These are phyloP conservation scores for Ectemnius continuus DNA, from an alignment of 2,888 invertebrate species.

Conservation along the genomic window DNA sequence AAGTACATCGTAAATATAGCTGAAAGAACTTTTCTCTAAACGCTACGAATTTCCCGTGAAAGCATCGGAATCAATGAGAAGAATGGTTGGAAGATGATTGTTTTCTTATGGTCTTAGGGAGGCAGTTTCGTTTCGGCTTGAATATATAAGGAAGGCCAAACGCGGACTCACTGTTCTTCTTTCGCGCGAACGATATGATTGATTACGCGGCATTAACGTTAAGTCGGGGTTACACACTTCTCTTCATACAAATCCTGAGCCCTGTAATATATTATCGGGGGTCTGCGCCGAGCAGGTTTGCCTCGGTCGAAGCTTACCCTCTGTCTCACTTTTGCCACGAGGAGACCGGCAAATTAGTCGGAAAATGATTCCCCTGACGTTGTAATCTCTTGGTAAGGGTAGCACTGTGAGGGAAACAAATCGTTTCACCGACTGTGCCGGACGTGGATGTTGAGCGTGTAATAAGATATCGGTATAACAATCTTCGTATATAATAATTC, in stretches of 20 bases:
- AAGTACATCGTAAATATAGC: neutral
- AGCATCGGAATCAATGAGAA: neutral
- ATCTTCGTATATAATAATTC: too few relatives aligned
- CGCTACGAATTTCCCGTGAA: neutral
- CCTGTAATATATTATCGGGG: slow-evolving; percentile 74
- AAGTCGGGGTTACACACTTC: slow-evolving; percentile 76
- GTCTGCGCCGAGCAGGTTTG: slow-evolving; percentile 73
- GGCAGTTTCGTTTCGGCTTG: neutral
- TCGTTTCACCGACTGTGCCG: slow-evolving; percentile 26
- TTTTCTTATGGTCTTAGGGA: slow-evolving; percentile 10
- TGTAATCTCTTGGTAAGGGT: slow-evolving; percentile 44
- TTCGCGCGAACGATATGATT: slow-evolving; percentile 67
- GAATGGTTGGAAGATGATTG: slow-evolving; percentile 18
- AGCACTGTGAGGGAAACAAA: slow-evolving; percentile 41
- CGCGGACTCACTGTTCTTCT: slow-evolving; percentile 54
- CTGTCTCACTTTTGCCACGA: slow-evolving; percentile 37
- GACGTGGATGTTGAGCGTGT: neutral
- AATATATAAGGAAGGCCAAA: slow-evolving; percentile 1
- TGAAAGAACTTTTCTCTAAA: neutral
- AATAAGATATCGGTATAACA: too few relatives aligned
- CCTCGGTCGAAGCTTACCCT: slow-evolving; percentile 47
- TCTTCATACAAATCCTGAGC: slow-evolving; percentile 75
- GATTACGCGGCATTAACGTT: slow-evolving; percentile 73
- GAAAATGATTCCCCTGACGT: slow-evolving; percentile 57
- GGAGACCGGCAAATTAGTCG: slow-evolving; percentile 63